Evolutionary conservation across 2,888 invertebrate species (phyloP), one percentile per base, ranked within the genome.

Genomic region (Acanthosepion lycidas): DNA sequence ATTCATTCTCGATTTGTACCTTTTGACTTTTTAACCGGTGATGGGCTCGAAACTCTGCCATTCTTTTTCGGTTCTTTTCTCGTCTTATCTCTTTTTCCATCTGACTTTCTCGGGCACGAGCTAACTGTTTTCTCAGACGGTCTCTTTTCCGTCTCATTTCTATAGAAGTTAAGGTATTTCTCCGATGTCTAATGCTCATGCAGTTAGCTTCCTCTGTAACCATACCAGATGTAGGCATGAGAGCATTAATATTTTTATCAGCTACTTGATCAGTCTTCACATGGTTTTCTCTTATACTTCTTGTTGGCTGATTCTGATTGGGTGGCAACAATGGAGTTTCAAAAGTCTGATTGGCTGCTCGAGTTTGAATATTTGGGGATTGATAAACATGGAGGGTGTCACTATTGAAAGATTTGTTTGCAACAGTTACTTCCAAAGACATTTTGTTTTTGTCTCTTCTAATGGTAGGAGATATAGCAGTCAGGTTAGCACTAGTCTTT

Each of bases 141-240:
- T 78, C 78, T n/a, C 78, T 78, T n/a, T 78, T 78, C n/a, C 78
- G 78, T n/a, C 78, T 78, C 78, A 78, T 78, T 78, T 78, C 78
- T 78, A 78, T 33, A 15, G 78, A n/a, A 15, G 33, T 18, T 6
- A 33, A 78, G 15, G 15, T 15, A n/a, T 78, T 78, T n/a, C 78
- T 78, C n/a, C 78, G 78, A n/a, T 78, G 12, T 33, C 78, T n/a
- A 33, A 33, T n/a, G 12, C n/a, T 78, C n/a, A n/a, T 78, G n/a
- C 9, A n/a, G n/a, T 78, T 78, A 78, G 5, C n/a, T 15, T n/a
- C 78, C 33, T n/a, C 78, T 78, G 78, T 12, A 78, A 78, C 78
- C n/a, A n/a, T n/a, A n/a, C 15, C n/a, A n/a, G 78, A 15, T 33
- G n/a, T 78, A 78, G n/a, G 8, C 6, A 42, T 42, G 42, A n/a